Evolutionary conservation across 2,113 vertebrate genomes (phyloP), one percentile per base, ranked within the genome.

Genomic region (Amphiprion percula): DNA sequence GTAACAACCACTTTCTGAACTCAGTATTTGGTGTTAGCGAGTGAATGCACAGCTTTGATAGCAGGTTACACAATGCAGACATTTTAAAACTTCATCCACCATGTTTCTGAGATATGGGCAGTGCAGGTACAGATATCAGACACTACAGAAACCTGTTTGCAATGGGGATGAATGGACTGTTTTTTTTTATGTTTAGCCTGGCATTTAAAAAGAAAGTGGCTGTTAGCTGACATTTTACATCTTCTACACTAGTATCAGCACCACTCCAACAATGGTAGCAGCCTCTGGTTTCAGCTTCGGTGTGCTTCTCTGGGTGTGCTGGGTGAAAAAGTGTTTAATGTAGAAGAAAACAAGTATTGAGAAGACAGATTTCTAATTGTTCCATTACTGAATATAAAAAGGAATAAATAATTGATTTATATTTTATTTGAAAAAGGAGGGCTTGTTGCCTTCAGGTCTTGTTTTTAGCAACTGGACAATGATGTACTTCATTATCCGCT

Each of bases 31-130:
- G 28, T 54, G 63, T 80, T 50, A 33, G 54, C 14, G 19, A 21
- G 17, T 76, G 37, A 74, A 72, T 56, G 10, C 24, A 60, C 69
- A 60, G n/a, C 77, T 82, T 73, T 68, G 64, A 73, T 61, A 74
- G 44, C 41, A 58, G 28, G 21, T 79, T 83, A 62, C 30, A 63
- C 23, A 75, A 68, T 33, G 59, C 24, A 63, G 65, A 83, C 30
- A 77, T 71, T 62, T 78, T 24, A 77, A n/a, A n/a, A 46, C 23
- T 55, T 52, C 46, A 37, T 65, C 37, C 56, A 49, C 41, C 33
- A 47, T 49, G 49, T 59, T 84, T 24, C 21, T 24, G 17, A 52
- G 16, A 60, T 74, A 52, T 26, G 1, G 16, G 19, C 23, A 23
- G 6, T 17, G 49, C 9, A 30, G 65, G 62, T 46, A 30, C 44